A percentile compares a stretch with the other conserved stretches of the same genome.
phyloP scores from a whole-genome alignment of 2,113 vertebrate species.

The Furnarius figulus region DNA sequence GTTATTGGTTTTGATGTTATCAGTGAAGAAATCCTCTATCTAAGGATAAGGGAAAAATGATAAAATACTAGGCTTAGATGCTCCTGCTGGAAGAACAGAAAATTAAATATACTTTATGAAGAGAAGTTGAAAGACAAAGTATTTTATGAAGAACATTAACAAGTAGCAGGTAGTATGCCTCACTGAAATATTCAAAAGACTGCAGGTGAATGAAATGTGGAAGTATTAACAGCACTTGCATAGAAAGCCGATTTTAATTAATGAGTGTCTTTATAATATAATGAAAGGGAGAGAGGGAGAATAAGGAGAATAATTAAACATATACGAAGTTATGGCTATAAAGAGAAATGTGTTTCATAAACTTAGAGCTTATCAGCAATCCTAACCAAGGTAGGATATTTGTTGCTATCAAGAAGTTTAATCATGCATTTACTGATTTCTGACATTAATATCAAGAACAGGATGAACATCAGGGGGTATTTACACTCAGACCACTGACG shows the following conservation, averaged over 20 bases:
- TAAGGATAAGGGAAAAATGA: background rate
- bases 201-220: background rate
- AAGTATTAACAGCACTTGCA: background rate
- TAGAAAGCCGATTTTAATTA: background rate
- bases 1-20: background rate
- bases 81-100: background rate
- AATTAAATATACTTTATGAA: background rate
- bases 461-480: background rate
- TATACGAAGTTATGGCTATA: background rate
- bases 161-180: background rate
- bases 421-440: background rate
- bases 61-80: background rate
- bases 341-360: background rate
- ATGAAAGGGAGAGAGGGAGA: background rate
- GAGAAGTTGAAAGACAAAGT: background rate
- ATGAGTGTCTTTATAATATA: background rate
- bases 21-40: background rate
- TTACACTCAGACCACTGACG: background rate
- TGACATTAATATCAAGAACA: background rate
- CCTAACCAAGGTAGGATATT: background rate
- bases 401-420: background rate
- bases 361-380: background rate
- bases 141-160: background rate
- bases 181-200: background rate
- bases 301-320: background rate